Evolutionary conservation across 2,113 vertebrate genomes (phyloP), one percentile per base, ranked within the genome.

Genomic region (Rutilus rutilus): DNA sequence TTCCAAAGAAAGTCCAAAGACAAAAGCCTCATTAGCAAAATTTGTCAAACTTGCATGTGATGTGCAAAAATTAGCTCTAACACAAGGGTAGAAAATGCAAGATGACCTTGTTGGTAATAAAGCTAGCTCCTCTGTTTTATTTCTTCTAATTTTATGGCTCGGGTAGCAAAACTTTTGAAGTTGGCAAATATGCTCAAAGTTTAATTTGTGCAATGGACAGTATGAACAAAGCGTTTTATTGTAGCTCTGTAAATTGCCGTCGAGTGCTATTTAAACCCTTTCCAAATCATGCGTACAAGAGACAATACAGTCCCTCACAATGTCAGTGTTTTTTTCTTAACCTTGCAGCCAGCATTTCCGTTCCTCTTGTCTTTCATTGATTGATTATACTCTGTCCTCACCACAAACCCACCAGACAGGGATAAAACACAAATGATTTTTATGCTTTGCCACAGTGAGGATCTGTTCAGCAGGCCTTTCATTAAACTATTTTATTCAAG

Each of bases 21-120:
- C 93, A 92, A 93, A 94, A 93, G 92, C 90, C 93, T 95, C 91
- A 93, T 95, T 94, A 94, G 90, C 89, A 87, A 92, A 93, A 95
- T 94, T 92, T 93, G 92, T 91, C 92, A 93, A 91, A 89, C 91
- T 90, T 91, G 91, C 91, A 88, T 93, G 91, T 91, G 92, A 83
- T 59, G 23, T 69, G 60, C 60, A 60, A 81, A 54, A 65, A 81
- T 81, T 65, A 23, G 62, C 60, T 65, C 23, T 67, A 47, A 52
- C 12, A 36, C 10, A 42, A 39, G 50, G 27, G 27, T 39, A 9
- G 7, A 57, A 83, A 83, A 83, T n/a, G 21, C 11, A 17, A 73
- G 12, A 71, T 57, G 81, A 83, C 65, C 65, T 73, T 83, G 67
- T 59, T 73, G 67, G 47, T 42, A 59, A 54, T 25, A 73, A 19